phyloP scores from a whole-genome alignment of 1,140 invertebrate species.

The Parasteatoda tepidariorum region DNA sequence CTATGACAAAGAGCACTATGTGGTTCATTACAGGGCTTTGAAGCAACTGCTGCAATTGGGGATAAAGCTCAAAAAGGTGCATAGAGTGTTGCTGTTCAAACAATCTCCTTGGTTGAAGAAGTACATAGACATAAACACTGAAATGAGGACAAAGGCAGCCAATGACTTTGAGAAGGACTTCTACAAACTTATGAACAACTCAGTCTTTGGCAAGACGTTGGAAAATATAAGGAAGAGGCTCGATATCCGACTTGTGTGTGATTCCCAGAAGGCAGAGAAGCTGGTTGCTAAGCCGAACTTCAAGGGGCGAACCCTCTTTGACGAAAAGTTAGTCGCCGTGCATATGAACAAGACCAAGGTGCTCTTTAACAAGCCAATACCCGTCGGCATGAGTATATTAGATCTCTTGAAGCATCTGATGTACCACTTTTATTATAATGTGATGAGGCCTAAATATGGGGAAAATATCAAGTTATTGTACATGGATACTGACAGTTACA shows the following conservation, averaged over 20 bases:
- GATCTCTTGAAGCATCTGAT: conserved; percentile 62
- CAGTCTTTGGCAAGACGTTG: conserved; percentile 25
- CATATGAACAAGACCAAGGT: conserved; percentile 60
- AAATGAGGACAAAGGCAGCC: conserved; percentile 61
- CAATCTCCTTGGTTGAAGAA: conserved; percentile 70
- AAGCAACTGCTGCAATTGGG: conserved; percentile 70
- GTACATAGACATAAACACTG: conserved; percentile 69
- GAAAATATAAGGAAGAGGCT: conserved; percentile 70
- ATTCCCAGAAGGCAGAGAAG: conserved; percentile 64
- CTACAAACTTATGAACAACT: conserved; percentile 19
- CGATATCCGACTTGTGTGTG: conserved; percentile 67
- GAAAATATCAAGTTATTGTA: conserved; percentile 59
- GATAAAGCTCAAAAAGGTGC: conserved; percentile 70
- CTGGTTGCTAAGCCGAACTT: conserved; percentile 65
- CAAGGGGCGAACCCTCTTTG: too few relatives aligned
- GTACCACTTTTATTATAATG: neutral
- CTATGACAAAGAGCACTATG: conserved; percentile 66
- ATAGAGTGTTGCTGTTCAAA: conserved; percentile 70
- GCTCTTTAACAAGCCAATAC: conserved; percentile 63
- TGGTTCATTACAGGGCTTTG: conserved; percentile 71
- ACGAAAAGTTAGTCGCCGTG: conserved; percentile 57
- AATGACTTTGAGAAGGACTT: conserved; percentile 64
- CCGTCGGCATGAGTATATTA: conserved; percentile 64
- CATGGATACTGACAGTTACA: conserved; percentile 62
- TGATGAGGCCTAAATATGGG: conserved; percentile 60